Base-by-base conservation (phyloP, 2,113 vertebrate genomes). In the Coreoperca whiteheadi region DNA sequence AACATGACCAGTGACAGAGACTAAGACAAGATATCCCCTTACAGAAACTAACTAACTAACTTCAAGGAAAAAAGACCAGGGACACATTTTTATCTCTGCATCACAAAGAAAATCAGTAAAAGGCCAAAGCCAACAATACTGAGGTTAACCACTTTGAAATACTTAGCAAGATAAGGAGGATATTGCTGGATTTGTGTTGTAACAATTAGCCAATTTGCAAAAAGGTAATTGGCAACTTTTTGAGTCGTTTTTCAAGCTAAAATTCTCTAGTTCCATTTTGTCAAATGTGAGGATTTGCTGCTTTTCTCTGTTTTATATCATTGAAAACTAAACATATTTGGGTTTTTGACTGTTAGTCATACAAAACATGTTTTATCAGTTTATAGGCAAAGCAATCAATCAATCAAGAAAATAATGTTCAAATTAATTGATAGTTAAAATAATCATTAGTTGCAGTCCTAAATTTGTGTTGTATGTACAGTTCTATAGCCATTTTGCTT, bases 1-100 rank as follows among this genome's bases (percentile, higher is more conserved):
- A 74, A 51, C 30, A n/a, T n/a, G 30, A 21, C 30, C 9, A 14
- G 30, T 51, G 43, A 34, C 6, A 48, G 16, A 32, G 43, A 64
- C 28, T 12, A 8, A 37, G 21, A 61, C 30, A 34, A 34, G 14
- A 37, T 23, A 4, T 48, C 41, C 28, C 6, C 43, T 51, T 37
- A 39, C 9, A 54, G n/a, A 66, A 23, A 77, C 34, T n/a, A 32
- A 75, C n/a, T n/a, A n/a, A n/a, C n/a, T n/a, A n/a, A n/a, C 21
- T 63, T 11, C 6, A 60, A 34, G 6, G 14, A 4, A n/a, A 64
- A 39, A 32, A 32, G n/a, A 60, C 7, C 15, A 46, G 14, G 4
- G 43, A 1, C 15, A 46, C 43, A 12, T 41, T 41, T 41, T 41
- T 41, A 11, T 41, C 41, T 48, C 46, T 18, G 46, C 6, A 16